A percentile compares a stretch with the other conserved stretches of the same genome.
Conservation (phyloP, 2,888 invertebrate species). For the Troilus luridus region DNA sequence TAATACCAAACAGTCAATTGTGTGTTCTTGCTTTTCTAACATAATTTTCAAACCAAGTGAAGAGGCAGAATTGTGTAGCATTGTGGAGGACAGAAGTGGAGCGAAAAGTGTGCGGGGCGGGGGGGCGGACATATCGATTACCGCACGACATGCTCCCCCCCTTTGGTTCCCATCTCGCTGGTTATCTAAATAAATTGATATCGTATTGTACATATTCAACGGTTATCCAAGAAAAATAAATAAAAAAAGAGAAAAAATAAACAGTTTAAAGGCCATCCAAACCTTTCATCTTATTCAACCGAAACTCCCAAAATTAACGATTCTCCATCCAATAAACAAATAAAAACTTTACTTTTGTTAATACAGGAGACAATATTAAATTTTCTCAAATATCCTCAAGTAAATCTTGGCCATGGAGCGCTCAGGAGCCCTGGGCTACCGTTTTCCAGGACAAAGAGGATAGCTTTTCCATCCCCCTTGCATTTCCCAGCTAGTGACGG, state of each 20-base stretch:
- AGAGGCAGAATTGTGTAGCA: neutral
- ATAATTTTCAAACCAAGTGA: neutral
- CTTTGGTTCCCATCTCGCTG: neutral
- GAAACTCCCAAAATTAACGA: neutral
- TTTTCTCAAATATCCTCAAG: neutral
- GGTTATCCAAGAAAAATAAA: neutral
- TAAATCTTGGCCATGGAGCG: neutral
- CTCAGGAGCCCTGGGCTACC: neutral
- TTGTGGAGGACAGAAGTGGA: neutral
- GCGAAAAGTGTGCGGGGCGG: neutral
- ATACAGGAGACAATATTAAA: neutral
- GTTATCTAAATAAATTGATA: neutral
- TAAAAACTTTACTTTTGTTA: neutral
- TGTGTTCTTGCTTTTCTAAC: no score
- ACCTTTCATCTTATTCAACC: neutral
- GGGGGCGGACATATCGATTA: conserved; percentile 33
- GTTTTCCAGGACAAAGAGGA: conserved; percentile 27
- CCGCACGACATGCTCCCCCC: neutral
- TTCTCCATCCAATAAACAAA: neutral
- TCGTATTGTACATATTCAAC: no score
- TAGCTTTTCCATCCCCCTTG: conserved; percentile 46
- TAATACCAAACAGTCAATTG: no score
- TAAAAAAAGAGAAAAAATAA: neutral
- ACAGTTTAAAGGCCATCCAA: neutral
- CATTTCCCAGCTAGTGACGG: conserved; percentile 46